These are phyloP conservation scores for Hydroisotoma schaefferi DNA, from an alignment of 2,888 invertebrate species.

Conservation along the genomic window DNA sequence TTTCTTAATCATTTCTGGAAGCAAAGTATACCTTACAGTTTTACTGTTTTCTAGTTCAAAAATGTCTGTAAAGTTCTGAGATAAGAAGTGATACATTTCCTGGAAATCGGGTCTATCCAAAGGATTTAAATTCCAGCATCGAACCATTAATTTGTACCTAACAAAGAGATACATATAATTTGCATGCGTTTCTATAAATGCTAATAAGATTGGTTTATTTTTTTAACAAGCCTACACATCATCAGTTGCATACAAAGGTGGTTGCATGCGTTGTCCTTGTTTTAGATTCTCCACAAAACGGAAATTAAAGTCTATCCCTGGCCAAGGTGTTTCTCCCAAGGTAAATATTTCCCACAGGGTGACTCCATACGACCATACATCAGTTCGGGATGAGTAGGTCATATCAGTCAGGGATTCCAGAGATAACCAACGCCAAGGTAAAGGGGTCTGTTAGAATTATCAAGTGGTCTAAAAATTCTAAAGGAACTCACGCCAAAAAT, in stretches of 20 bases:
- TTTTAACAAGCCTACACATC: conserved; percentile 13
- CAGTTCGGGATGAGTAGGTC: conserved; percentile 30
- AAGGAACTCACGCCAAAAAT: not conserved
- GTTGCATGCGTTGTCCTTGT: conserved; percentile 17
- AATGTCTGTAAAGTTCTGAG: too few relatives aligned
- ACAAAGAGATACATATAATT: not conserved
- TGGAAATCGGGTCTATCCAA: conserved; percentile 16
- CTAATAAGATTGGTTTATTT: not conserved
- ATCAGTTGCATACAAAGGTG: conserved; percentile 16
- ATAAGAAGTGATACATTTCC: not conserved
- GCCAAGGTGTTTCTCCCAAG: conserved; percentile 21
- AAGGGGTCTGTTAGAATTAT: conserved; percentile 15
- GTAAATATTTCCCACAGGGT: conserved; percentile 29
- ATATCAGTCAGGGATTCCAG: conserved; percentile 28
- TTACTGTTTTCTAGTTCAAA: too few relatives aligned
- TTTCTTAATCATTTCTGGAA: too few relatives aligned
- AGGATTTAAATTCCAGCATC: conserved; percentile 22
- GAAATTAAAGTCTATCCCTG: conserved; percentile 14
- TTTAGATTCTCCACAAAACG: conserved; percentile 26
- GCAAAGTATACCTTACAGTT: too few relatives aligned
- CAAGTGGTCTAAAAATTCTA: too few relatives aligned
- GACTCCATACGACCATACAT: conserved; percentile 27
- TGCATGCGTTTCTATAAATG: not conserved
- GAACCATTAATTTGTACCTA: conserved; percentile 18
- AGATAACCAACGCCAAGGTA: conserved; percentile 30